These are phyloP conservation scores for Irena cyanogastra DNA, from an alignment of 2,113 vertebrate species.

Conservation along the genomic window DNA sequence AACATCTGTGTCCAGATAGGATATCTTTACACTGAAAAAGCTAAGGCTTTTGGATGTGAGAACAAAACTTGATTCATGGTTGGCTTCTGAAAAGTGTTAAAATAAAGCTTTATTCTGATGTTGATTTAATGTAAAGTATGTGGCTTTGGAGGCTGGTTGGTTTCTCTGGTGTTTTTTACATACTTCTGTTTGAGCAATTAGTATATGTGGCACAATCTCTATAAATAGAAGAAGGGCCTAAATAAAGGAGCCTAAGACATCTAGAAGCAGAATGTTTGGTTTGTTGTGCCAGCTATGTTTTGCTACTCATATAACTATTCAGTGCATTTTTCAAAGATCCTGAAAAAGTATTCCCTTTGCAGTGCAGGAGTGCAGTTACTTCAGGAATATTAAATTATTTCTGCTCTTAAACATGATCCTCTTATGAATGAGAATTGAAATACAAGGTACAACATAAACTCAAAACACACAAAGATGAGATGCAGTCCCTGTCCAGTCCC, in stretches of 20 bases:
- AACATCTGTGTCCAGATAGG: not conserved
- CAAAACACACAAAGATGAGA: not conserved
- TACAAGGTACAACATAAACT: not conserved
- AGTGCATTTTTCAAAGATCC: not conserved
- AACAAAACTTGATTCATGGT: not conserved
- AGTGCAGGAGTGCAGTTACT: not conserved
- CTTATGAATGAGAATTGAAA: not conserved
- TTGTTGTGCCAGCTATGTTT: not conserved
- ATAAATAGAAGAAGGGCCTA: not conserved
- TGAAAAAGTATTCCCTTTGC: not conserved
- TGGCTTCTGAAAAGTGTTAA: not conserved
- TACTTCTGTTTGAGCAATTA: not conserved
- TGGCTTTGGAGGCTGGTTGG: not conserved
- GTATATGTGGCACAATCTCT: not conserved
- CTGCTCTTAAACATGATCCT: not conserved
- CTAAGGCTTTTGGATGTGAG: not conserved
- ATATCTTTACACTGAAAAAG: not conserved
- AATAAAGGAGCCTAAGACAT: not conserved
- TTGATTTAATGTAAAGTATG: not conserved
- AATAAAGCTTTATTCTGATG: not conserved
- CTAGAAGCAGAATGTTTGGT: not conserved
- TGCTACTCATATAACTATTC: not conserved
- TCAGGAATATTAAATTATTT: not conserved
- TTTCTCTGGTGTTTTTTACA: not conserved
- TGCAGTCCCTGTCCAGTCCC: not conserved